Evolutionary conservation across 2,888 invertebrate species (phyloP).

Genomic region (Sicus ferrugineus): DNA sequence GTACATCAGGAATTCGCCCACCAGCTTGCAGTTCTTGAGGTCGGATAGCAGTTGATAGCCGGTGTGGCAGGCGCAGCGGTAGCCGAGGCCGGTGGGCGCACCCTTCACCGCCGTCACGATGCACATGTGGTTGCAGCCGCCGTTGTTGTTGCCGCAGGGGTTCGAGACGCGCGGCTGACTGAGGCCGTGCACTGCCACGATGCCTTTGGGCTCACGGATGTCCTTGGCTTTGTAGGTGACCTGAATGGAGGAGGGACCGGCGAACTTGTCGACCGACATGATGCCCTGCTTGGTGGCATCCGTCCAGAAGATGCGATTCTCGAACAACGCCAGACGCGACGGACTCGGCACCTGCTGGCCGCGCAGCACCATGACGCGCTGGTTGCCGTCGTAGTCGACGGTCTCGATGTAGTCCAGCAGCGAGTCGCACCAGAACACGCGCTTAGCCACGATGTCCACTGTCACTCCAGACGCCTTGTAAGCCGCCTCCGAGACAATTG

Average conservation of each 20-base stretch:
- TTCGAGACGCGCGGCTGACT: conserved; percentile 79
- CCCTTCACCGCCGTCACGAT: conserved; percentile 82
- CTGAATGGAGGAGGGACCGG: conserved; percentile 80
- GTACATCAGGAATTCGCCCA: conserved; percentile 91
- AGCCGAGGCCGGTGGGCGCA: conserved; percentile 76
- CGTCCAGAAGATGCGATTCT: conserved; percentile 89
- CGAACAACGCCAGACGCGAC: conserved; percentile 82
- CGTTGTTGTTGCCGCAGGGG: conserved; percentile 88
- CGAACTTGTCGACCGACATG: conserved; percentile 86
- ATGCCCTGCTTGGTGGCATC: conserved; percentile 90
- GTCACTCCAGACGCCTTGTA: conserved; percentile 93
- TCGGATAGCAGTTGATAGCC: conserved; percentile 82
- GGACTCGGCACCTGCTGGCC: conserved; percentile 89
- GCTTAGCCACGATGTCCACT: conserved; percentile 86
- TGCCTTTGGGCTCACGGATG: conserved; percentile 82
- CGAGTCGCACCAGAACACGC: conserved; percentile 97
- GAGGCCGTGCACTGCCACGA: conserved; percentile 81
- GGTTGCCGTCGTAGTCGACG: conserved; percentile 89
- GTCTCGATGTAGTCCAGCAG: conserved; percentile 95
- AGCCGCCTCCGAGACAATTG: conserved; percentile 90
- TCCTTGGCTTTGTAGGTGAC: conserved; percentile 82
- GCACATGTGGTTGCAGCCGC: conserved; percentile 93
- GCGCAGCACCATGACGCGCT: conserved; percentile 80
- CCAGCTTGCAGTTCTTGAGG: conserved; percentile 79
- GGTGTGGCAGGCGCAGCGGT: conserved; percentile 89